Conservation (phyloP, 2,113 vertebrate genomes). For the Oryzias celebensis region DNA sequence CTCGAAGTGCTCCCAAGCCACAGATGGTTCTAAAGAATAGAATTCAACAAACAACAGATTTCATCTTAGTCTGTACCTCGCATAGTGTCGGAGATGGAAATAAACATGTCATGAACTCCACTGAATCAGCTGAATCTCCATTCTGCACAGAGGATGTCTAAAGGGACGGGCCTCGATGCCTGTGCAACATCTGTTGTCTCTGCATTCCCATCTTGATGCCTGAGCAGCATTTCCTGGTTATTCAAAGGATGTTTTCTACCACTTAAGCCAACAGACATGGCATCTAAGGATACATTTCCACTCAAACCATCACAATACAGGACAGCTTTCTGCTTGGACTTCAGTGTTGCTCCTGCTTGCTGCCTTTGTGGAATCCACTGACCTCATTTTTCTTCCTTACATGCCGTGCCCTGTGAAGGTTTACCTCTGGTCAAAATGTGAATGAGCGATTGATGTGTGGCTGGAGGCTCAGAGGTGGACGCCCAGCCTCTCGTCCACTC, state of each 20-base stretch:
- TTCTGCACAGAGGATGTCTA: slow-evolving; percentile 19
- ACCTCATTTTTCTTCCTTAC: slow-evolving; percentile 1
- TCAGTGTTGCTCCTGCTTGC: background rate
- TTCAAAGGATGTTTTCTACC: slow-evolving; percentile 17
- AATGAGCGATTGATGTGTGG: slow-evolving; percentile 28
- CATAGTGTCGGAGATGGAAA: slow-evolving; percentile 27
- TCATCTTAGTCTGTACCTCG: slow-evolving; percentile 24
- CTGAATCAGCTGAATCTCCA: slow-evolving; percentile 11
- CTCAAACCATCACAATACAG: slow-evolving; percentile 22
- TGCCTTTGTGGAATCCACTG: slow-evolving; percentile 13
- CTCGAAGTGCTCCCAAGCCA: slow-evolving; percentile 49
- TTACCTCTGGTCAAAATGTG: slow-evolving; percentile 11
- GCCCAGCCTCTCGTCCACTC: slow-evolving; percentile 1
- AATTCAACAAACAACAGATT: slow-evolving; percentile 27
- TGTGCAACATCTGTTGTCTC: slow-evolving; percentile 5
- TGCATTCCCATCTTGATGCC: slow-evolving; percentile 17
- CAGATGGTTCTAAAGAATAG: slow-evolving; percentile 21
- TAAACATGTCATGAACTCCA: slow-evolving; percentile 22
- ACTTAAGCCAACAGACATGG: background rate
- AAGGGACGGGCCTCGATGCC: slow-evolving; percentile 11
- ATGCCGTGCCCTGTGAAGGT: background rate
- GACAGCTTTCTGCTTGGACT: slow-evolving; percentile 21
- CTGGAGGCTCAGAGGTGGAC: slow-evolving; percentile 9
- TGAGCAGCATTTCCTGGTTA: slow-evolving; percentile 22
- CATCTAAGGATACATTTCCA: slow-evolving; percentile 18